phyloP scores from a whole-genome alignment of 2,797 vertebrate species.

The Babyrousa celebensis region DNA sequence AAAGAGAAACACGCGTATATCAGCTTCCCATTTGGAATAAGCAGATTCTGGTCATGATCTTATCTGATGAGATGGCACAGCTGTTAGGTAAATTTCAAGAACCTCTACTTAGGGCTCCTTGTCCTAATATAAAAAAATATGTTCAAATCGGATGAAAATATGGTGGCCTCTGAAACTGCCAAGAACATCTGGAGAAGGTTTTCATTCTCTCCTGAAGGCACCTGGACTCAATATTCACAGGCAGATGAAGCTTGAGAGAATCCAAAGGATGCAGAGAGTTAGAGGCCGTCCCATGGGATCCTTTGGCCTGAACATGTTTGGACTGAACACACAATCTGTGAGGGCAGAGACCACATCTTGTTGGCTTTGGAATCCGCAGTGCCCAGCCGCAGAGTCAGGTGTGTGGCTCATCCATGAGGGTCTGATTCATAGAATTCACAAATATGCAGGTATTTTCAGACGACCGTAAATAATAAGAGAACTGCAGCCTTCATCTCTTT shows the following conservation, averaged over 20 bases:
- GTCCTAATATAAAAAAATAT: slow-evolving; percentile 81
- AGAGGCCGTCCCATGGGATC: slow-evolving; percentile 28
- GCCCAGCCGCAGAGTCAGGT: fast-evolving
- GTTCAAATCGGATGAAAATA: slow-evolving; percentile 78
- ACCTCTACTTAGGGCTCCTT: slow-evolving; percentile 71
- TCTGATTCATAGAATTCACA: background rate
- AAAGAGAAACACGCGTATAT: background rate
- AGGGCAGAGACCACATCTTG: background rate
- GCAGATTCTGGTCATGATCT: slow-evolving; percentile 2
- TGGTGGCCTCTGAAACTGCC: slow-evolving; percentile 66
- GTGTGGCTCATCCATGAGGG: too few relatives aligned
- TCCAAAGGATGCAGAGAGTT: slow-evolving; percentile 66
- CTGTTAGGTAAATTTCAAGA: slow-evolving; percentile 67
- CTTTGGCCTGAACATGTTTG: background rate
- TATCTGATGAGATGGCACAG: slow-evolving; percentile 14
- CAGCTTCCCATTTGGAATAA: slow-evolving; percentile 17
- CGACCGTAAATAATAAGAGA: background rate
- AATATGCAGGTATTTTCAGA: too few relatives aligned
- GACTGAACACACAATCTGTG: background rate
- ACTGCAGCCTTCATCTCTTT: fast-evolving
- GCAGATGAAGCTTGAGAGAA: slow-evolving; percentile 70
- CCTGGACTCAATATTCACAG: slow-evolving; percentile 79
- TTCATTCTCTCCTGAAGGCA: slow-evolving; percentile 73
- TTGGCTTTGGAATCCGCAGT: fast-evolving
- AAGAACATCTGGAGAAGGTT: slow-evolving; percentile 79